Base-by-base conservation (phyloP, 2,113 vertebrate species). In the Donacobius atricapilla region DNA sequence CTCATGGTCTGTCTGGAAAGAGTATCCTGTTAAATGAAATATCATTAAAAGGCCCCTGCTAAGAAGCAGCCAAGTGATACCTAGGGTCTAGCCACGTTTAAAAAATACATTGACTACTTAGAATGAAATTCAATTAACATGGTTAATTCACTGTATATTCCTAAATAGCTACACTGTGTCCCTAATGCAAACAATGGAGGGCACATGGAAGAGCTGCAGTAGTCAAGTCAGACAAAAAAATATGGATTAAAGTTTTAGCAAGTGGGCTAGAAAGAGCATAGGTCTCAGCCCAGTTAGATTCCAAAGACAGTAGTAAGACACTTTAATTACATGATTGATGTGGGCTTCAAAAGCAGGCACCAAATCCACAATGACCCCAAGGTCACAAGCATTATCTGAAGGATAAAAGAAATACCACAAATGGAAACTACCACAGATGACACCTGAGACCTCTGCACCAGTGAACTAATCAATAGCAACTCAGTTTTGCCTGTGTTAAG, bases 281-380 rank as follows among this genome's bases (percentile, higher is more conserved):
- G 92, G 89, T 97, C 94, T 96, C 89, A 89, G 91, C 70, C 92
- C 95, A 91, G 90, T 80, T 92, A 96, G 96, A 96, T 96, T 97
- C 96, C 97, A 97, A 97, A 97, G 96, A 96, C 89, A 93, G 87
- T 90, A 95, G 97, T 89, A 90, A 96, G 94, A 96, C 95, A 97
- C 87, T 97, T 97, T 97, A 97, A 97, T 97, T 97, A 89, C 75
- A 63, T 97, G 97, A 97, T 94, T 97, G 96, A 97, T 97, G 96
- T 89, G 51, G 68, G 83, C 96, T 97, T 97, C 97, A 97, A 96
- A 97, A 96, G 96, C 96, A 97, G 96, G 92, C 92, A 95, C 68
- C 15, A 48, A 95, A 97, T 97, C 90, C 81, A 89, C 90, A 22
- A 80, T 96, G 96, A 97, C 96, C 93, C 82, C 66, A 72, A 83